phyloP scores from a whole-genome alignment of 2,888 invertebrate species.

The Netelia inedita region DNA sequence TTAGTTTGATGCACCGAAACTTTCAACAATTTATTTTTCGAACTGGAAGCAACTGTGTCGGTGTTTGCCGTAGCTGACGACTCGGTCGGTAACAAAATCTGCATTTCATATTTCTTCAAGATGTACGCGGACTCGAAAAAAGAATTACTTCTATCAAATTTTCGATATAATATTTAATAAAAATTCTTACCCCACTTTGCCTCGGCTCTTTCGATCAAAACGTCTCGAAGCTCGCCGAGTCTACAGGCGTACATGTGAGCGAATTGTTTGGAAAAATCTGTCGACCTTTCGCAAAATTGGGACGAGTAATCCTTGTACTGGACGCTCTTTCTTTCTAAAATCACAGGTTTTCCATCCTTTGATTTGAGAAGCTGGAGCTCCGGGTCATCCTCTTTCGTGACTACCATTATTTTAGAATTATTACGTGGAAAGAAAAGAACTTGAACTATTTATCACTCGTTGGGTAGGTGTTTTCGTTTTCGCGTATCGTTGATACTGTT shows the following conservation, averaged over 20 bases:
- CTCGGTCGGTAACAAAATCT: background rate
- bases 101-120: background rate
- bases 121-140: no score
- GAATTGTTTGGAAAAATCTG: constrained; percentile 89
- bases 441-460: background rate
- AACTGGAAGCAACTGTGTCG: no score
- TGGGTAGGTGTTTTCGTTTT: background rate
- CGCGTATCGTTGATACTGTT: background rate
- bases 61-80: no score
- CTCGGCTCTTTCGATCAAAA: constrained; percentile 87
- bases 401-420: constrained; percentile 43
- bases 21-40: no score
- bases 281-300: constrained; percentile 71
- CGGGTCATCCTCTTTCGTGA: constrained; percentile 28
- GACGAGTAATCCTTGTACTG: constrained; percentile 74
- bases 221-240: constrained; percentile 89
- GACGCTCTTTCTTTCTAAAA: constrained; percentile 74
- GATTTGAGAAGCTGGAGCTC: constrained; percentile 48
- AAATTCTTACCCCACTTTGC: constrained; percentile 89
- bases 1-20: no score
- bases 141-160: background rate
- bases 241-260: constrained; percentile 94
- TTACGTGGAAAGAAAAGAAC: no score
- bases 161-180: constrained; percentile 16
- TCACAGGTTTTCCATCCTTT: constrained; percentile 61